A percentile compares a stretch with the other conserved stretches of the same genome.
Evolutionary conservation across 2,113 vertebrate species (phyloP).

Genomic region (Melanocharis versteri): DNA sequence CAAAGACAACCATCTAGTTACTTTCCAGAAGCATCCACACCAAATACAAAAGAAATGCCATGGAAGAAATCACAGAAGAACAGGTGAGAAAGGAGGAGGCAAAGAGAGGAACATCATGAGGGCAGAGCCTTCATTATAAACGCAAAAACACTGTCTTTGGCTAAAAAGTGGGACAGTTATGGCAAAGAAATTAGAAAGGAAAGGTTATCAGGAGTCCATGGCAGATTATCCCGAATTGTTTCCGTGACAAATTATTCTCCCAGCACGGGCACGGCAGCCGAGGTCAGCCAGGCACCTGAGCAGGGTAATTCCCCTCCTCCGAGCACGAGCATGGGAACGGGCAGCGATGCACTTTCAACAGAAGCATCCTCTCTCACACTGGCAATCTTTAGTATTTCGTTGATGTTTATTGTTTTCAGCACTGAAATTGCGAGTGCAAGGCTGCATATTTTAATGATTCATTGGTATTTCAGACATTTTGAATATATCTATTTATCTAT

Average conservation of each 20-base stretch:
- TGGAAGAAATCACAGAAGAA: fast-evolving
- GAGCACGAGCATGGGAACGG: fast-evolving
- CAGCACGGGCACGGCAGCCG: fast-evolving
- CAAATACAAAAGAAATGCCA: neutral
- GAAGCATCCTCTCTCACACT: neutral
- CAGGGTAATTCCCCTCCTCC: neutral
- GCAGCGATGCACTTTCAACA: neutral
- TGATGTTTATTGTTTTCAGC: neutral
- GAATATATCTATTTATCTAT: neutral
- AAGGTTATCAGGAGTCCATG: neutral
- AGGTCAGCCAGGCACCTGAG: neutral
- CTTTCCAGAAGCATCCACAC: neutral
- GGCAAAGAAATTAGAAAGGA: neutral
- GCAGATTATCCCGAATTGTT: neutral
- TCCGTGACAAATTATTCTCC: neutral
- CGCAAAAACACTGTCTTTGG: neutral
- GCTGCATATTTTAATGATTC: neutral
- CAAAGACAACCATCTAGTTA: neutral
- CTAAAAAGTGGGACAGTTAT: neutral
- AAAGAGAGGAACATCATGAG: fast-evolving
- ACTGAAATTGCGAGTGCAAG: neutral
- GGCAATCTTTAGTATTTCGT: neutral
- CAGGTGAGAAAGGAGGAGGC: neutral
- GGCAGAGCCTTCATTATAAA: neutral
- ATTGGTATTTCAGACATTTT: neutral